phyloP scores from a whole-genome alignment of 2,113 vertebrate genomes.

The Scomber scombrus region DNA sequence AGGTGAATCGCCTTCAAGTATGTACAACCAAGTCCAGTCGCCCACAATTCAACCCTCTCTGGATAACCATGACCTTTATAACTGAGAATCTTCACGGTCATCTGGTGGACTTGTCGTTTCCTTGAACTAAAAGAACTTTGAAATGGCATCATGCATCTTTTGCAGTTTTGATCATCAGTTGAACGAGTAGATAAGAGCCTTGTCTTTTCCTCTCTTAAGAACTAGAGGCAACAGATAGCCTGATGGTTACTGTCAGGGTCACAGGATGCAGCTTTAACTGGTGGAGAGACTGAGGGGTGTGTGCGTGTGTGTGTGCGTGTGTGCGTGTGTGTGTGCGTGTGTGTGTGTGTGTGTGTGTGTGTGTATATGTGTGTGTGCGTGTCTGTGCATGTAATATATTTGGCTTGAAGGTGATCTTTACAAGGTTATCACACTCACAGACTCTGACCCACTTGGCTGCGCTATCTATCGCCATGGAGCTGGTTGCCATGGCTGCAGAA shows the following conservation, averaged over 20 bases:
- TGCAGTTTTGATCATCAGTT: constrained; percentile 67
- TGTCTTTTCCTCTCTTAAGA: constrained; percentile 40
- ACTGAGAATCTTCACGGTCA: no score
- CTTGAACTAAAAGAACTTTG: constrained; percentile 67
- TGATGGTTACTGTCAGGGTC: constrained; percentile 21
- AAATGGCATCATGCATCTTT: constrained; percentile 69
- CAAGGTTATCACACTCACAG: constrained; percentile 80
- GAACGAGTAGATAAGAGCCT: constrained; percentile 60
- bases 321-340: no score
- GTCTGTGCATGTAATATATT: constrained; percentile 63
- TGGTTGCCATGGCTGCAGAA: constrained; percentile 84
- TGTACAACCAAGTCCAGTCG: no score
- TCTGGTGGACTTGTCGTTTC: constrained; percentile 49
- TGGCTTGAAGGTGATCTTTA: constrained; percentile 78
- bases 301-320: not conserved
- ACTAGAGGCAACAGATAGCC: constrained; percentile 44
- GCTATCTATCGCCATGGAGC: constrained; percentile 80
- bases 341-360: no score
- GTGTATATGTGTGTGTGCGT: constrained; percentile 6
- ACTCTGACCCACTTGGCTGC: constrained; percentile 84
- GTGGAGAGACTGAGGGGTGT: constrained; percentile 16
- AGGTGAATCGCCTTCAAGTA: no score
- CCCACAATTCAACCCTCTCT: no score
- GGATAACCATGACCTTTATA: no score
- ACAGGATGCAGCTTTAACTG: constrained; percentile 37